These are phyloP conservation scores for Peromyscus californicus DNA, from an alignment of 2,113 vertebrate species.

Conservation along the genomic window DNA sequence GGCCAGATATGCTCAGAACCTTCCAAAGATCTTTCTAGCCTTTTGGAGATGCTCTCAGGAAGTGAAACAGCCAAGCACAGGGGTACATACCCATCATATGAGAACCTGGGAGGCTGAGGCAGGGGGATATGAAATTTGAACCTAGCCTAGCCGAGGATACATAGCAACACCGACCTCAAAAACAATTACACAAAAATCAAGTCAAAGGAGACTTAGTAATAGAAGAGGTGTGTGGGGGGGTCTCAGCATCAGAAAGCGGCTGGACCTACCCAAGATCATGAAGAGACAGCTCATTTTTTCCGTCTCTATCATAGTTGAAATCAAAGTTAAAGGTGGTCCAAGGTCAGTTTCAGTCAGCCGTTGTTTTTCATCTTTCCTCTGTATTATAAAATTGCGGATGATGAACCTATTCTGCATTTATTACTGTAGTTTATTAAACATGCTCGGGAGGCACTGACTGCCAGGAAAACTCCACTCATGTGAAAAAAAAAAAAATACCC, in stretches of 20 bases:
- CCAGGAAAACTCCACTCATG: not conserved
- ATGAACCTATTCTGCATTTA: conserved; percentile 1
- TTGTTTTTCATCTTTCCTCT: not conserved
- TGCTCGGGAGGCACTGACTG: not conserved
- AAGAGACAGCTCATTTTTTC: not conserved
- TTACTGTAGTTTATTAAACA: conserved; percentile 14
- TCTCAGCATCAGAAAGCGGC: not conserved
- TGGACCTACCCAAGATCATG: not conserved
- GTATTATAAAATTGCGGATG: not conserved
- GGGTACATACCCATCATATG: not conserved
- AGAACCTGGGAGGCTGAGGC: not conserved
- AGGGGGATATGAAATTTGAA: not conserved
- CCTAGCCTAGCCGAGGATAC: not conserved
- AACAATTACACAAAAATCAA: not conserved
- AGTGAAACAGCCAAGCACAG: not conserved
- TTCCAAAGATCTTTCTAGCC: not conserved
- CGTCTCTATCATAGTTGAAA: not conserved
- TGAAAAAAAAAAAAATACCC: not conserved
- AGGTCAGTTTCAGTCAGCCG: not conserved
- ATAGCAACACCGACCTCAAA: not conserved
- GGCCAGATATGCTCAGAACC: not conserved
- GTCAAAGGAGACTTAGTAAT: not conserved
- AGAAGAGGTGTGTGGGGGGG: too few species aligned
- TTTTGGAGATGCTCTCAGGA: not conserved
- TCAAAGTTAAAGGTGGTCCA: not conserved